Percentiles rank a stretch among this genome's conserved stretches.
These are phyloP conservation scores for Hafferia zeledoni DNA, from an alignment of 2,797 vertebrate genomes.

Conservation along the genomic window DNA sequence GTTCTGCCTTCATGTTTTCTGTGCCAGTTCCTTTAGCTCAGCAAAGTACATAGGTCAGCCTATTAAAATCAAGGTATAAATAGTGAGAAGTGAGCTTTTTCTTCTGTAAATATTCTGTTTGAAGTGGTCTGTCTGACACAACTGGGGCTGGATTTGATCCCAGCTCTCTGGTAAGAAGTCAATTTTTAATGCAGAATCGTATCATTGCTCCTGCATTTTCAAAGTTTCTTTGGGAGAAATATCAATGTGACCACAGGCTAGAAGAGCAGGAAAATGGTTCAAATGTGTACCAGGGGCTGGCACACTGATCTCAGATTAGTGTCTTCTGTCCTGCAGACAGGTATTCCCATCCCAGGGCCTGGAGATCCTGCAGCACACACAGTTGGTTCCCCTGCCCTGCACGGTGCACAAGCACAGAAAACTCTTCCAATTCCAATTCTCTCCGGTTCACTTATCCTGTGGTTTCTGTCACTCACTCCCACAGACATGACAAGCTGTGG, in stretches of 20 bases:
- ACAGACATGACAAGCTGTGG: neutral
- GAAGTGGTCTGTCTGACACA: constrained; percentile 46
- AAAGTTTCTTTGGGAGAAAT: neutral
- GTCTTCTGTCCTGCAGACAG: neutral
- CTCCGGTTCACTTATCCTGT: neutral
- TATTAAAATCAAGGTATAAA: constrained; percentile 16
- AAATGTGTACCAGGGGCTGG: neutral
- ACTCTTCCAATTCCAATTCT: neutral
- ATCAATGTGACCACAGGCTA: neutral
- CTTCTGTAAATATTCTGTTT: constrained; percentile 31
- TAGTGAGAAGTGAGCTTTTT: constrained; percentile 1
- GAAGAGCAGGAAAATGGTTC: neutral
- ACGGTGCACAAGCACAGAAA: neutral
- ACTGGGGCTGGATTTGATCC: neutral
- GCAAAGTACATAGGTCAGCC: neutral
- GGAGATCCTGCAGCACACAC: neutral
- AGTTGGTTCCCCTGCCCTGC: neutral
- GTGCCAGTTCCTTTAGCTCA: neutral
- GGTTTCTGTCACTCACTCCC: neutral
- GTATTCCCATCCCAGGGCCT: neutral
- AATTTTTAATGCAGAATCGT: neutral
- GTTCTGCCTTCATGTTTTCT: neutral
- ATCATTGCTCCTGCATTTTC: neutral
- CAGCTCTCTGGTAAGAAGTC: neutral
- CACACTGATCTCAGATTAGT: neutral